Base-by-base conservation (phyloP, 2,113 vertebrate genomes). In the Trichomycterus rosablanca region DNA sequence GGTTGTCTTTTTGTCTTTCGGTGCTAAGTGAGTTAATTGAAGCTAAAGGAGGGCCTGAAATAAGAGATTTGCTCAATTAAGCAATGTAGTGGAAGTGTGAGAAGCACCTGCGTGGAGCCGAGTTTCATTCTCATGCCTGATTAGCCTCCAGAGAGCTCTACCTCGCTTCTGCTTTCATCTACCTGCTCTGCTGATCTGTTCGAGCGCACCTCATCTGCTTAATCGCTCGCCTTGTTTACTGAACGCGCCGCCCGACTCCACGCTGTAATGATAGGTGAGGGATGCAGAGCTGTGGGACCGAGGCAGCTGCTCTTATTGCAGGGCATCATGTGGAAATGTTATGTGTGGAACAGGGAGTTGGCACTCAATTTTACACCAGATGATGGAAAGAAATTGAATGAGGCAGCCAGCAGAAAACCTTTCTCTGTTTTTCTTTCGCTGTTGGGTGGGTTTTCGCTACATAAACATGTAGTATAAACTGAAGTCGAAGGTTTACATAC, bases 11-110 rank as follows among this genome's bases (percentile, higher is more conserved):
- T 46, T n/a, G n/a, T 6, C 15, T 35, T 63, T 54, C 37, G 37
- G 51, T 55, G 22, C 30, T n/a, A 44, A 46, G 52, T 49, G 30
- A 68, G 58, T 51, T 80, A 83, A 84, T 84, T 79, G 73, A 72
- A 79, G 79, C 81, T 80, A 80, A 80, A 81, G 81, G 77, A 84
- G 81, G 76, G 60, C 73, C 77, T 75, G 74, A 82, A 84, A 86
- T 85, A 72, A 80, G 75, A 81, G 85, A 75, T 85, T 75, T 79
- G 83, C 83, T 88, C 83, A 86, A 85, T 88, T 88, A 86, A 80
- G 63, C 85, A 79, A 83, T 80, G 68, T 66, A 73, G 78, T 70
- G 52, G 83, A 86, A 82, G 82, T 84, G 82, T 86, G 76, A 74
- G 77, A 81, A 67, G 80, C 86, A 88, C 86, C 85, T 89, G 87